Evolutionary conservation across 2,797 vertebrate genomes (phyloP), one percentile per base, ranked within the genome.

Genomic region (Coregonus ussuriensis): DNA sequence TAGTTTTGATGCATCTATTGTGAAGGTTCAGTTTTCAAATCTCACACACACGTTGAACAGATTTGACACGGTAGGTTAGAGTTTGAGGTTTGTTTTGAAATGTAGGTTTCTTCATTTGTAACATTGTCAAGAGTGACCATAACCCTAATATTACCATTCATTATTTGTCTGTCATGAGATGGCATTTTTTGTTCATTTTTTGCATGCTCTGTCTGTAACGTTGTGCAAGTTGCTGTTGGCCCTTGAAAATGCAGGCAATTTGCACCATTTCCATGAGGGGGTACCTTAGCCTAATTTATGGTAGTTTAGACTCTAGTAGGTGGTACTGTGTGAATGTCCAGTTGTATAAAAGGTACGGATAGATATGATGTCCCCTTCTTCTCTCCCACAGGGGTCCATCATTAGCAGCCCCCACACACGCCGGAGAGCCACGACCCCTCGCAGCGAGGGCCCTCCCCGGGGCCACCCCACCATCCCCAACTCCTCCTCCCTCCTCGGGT

Each of bases 361-460:
- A 11, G 79, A 77, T 76, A 13, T 82, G 82, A 84, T 88, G 81
- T 91, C 71, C 74, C 82, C 78, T 83, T 84, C 79, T 88, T 74
- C 83, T 94, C 89, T 88, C 94, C 95, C 95, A 88, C 96, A 99
- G 98, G 98, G 96, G 93, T 98, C 96, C 97, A 98, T 96, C 98
- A 99, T 98, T 99, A 99, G 95, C 96, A 97, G 97, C 83, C 97
- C 96, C 79, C 96, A 97, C 93, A 95, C 94, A 79, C 95, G 94
- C 88, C 96, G 95, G 91, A 97, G 97, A 96, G 94, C 96, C 88
- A 91, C 95, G 87, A 94, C 96, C 77, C 94, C 95, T 85, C 95
- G 93, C 14, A 94, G 93, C 9, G 94, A 96, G 85, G 96, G 95
- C 88, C 91, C 95, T 59, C 91, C 96, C 89, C 96, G 95, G 90